phyloP scores from a whole-genome alignment of 1,140 invertebrate species.

The Mya arenaria region DNA sequence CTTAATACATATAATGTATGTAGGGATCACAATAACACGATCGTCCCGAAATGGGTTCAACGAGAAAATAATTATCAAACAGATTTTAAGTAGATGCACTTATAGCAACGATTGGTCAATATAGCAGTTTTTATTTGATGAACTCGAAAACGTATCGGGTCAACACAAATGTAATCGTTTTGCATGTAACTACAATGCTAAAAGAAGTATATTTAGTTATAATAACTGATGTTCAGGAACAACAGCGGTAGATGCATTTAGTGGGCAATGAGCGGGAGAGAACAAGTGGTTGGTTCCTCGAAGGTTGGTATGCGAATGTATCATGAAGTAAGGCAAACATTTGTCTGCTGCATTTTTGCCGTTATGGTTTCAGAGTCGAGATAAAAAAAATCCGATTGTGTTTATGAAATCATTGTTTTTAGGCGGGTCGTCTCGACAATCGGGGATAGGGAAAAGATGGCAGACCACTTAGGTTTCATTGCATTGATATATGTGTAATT shows the following conservation, averaged over 20 bases:
- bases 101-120: slow-evolving; percentile 23
- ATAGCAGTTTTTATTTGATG: not conserved
- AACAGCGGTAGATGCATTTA: not conserved
- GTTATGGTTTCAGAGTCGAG: not conserved
- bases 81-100: not conserved
- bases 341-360: slow-evolving; percentile 25
- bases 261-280: not conserved
- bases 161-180: slow-evolving; percentile 4
- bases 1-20: slow-evolving; percentile 8
- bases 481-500: not conserved
- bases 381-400: not conserved
- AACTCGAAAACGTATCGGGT: slow-evolving; percentile 9
- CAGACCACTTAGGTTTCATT: not conserved
- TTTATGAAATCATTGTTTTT: not conserved
- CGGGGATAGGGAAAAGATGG: not conserved
- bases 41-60: slow-evolving; percentile 13
- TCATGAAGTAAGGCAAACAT: not conserved
- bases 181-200: slow-evolving; percentile 1
- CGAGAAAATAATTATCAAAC: not conserved
- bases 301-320: not conserved
- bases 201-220: slow-evolving; percentile 22
- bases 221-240: slow-evolving; percentile 15
- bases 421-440: not conserved
- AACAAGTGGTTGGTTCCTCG: slow-evolving; percentile 34
- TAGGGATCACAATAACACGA: not conserved